Conservation (phyloP, 2,797 vertebrate genomes). For the Microctenopoma lineatum region DNA sequence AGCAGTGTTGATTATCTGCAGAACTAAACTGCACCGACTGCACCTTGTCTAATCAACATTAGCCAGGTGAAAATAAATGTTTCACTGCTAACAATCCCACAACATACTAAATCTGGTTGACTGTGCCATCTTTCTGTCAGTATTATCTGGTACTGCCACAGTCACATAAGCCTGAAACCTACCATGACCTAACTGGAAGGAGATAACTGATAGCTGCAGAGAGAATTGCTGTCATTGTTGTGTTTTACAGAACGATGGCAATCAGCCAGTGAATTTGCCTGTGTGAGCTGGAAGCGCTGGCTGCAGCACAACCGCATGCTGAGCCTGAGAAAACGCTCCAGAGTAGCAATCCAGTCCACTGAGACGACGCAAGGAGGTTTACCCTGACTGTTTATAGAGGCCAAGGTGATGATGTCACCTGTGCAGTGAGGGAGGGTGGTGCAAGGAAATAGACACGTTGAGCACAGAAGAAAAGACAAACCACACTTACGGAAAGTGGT, state of each 20-base stretch:
- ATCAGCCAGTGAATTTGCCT: constrained; percentile 54
- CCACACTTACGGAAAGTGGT: background rate
- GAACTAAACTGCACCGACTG: background rate
- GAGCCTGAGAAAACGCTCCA: constrained; percentile 58
- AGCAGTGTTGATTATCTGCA: background rate
- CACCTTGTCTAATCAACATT: background rate
- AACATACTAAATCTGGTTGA: background rate
- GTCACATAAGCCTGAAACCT: constrained; percentile 40
- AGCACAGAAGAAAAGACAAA: constrained; percentile 2
- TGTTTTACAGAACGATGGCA: constrained; percentile 53
- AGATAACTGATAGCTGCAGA: constrained; percentile 40
- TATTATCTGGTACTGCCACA: constrained; percentile 14
- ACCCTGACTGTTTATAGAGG: constrained; percentile 39
- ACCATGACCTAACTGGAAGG: constrained; percentile 23
- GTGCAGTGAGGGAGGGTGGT: background rate
- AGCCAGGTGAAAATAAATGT: constrained; percentile 3
- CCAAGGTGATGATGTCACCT: constrained; percentile 57
- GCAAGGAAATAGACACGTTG: background rate
- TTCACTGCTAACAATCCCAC: background rate
- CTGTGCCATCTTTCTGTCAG: background rate
- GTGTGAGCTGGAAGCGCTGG: constrained; percentile 46
- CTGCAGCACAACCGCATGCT: constrained; percentile 40
- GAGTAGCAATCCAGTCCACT: constrained; percentile 23
- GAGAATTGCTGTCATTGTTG: constrained; percentile 45
- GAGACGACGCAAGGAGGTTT: constrained; percentile 24